A percentile compares a stretch with the other conserved stretches of the same genome.
These are phyloP conservation scores for Catagonus wagneri DNA, from an alignment of 2,113 vertebrate genomes.

Conservation along the genomic window DNA sequence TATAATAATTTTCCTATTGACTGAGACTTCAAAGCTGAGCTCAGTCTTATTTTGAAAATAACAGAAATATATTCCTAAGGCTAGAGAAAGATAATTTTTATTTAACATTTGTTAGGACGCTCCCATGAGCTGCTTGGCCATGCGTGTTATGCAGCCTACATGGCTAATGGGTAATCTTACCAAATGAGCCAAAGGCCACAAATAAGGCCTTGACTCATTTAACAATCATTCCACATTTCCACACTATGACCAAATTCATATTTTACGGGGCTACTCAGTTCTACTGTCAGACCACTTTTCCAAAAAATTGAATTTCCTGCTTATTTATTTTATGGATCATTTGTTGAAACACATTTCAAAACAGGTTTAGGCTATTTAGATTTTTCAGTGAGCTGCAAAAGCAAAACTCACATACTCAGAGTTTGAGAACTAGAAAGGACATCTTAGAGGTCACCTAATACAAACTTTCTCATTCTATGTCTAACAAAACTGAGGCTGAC, in stretches of 20 bases:
- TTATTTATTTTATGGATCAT: constrained; percentile 83
- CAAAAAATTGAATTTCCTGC: constrained; percentile 83
- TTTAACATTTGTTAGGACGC: constrained; percentile 79
- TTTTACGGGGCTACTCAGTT: constrained; percentile 78
- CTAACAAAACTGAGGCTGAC: constrained; percentile 22
- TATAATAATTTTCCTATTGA: constrained; percentile 65
- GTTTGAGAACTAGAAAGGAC: constrained; percentile 49
- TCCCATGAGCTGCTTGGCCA: constrained; percentile 76
- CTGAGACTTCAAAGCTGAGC: constrained; percentile 41
- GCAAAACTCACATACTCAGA: constrained; percentile 68
- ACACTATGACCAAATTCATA: constrained; percentile 77
- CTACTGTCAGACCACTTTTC: constrained; percentile 78
- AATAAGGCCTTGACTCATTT: constrained; percentile 81
- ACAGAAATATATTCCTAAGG: constrained; percentile 58
- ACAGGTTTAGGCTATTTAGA: constrained; percentile 79
- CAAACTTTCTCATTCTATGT: constrained; percentile 55
- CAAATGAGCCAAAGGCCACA: constrained; percentile 81
- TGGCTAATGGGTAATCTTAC: constrained; percentile 72
- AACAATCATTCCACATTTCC: constrained; percentile 74
- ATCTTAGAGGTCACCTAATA: constrained; percentile 45
- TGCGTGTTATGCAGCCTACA: constrained; percentile 64
- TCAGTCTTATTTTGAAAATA: constrained; percentile 65
- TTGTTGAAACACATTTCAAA: constrained; percentile 80
- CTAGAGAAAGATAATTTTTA: constrained; percentile 74
- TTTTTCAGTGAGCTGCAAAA: constrained; percentile 77